These are phyloP conservation scores for Asobara japonica DNA, from an alignment of 1,140 invertebrate species.

Conservation along the genomic window DNA sequence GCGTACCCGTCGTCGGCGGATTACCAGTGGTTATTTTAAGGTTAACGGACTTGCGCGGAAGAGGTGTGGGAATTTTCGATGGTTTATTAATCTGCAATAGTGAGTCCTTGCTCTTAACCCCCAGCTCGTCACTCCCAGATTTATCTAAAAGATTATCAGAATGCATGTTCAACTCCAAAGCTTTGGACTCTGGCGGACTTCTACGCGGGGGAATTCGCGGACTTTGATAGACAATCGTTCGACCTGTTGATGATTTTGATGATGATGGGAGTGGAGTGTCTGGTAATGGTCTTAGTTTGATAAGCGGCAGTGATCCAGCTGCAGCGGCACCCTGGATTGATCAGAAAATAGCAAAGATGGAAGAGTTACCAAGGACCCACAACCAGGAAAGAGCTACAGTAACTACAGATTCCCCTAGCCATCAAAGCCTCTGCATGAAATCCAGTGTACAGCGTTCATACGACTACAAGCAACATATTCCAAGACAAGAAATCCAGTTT, in stretches of 20 bases:
- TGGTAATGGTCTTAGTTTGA: conserved; percentile 49
- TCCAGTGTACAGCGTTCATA: not conserved
- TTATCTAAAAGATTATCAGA: too few species aligned
- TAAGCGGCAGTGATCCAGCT: conserved; percentile 56
- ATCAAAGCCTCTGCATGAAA: not conserved
- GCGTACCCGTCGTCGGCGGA: conserved; percentile 21
- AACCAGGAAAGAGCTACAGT: conserved; percentile 28
- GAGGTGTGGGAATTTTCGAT: conserved; percentile 61
- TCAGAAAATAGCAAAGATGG: conserved; percentile 41
- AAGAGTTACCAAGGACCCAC: conserved; percentile 41
- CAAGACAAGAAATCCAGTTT: too few species aligned
- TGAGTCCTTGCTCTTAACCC: not conserved
- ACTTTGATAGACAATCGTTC: conserved; percentile 58
- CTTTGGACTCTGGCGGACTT: conserved; percentile 45
- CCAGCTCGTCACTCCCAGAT: too few species aligned
- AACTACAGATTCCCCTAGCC: not conserved
- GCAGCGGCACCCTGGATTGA: conserved; percentile 62
- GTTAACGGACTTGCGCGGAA: conserved; percentile 52
- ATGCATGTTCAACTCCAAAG: not conserved
- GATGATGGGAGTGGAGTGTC: conserved; percentile 51
- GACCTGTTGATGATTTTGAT: conserved; percentile 41
- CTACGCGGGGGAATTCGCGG: conserved; percentile 54
- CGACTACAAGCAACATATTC: too few species aligned
- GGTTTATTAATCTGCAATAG: conserved; percentile 26
- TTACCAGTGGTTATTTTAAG: conserved; percentile 27